Evolutionary conservation across 2,797 vertebrate species (phyloP), one percentile per base, ranked within the genome.

Genomic region (Miichthys miiuy): DNA sequence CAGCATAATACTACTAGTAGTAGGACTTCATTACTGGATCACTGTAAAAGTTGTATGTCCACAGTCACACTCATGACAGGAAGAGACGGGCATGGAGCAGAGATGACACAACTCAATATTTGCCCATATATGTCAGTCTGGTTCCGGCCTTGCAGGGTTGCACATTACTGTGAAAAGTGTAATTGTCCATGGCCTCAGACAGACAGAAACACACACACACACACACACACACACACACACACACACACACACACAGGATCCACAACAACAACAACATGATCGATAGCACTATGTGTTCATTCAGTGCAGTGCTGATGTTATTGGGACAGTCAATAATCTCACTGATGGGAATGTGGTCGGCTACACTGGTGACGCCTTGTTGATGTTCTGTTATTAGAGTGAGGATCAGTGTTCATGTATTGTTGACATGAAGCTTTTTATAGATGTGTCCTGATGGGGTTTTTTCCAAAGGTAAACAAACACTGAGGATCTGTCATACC

Each of bases 241-340:
- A 63, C 41, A 16, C 80, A 77, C 47, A 67, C 80, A 77, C 47
- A 67, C 71, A 77, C 71, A 82, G 75, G 34, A 38, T 38, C 34
- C 61, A 56, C 21, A 46, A 16, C 80, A 77, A 77, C 82, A 89
- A 83, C 85, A 88, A 52, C 44, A 50, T 69, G 80, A 89, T 94
- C 89, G 61, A 94, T 92, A 83, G 66, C 86, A 75, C 79, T 82
- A 80, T 82, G 85, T 88, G 90, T 87, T 84, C 79, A 83, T 79
- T 91, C 72, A 78, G 80, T 63, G 50, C 65, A 65, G 79, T 23
- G 75, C 80, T 80, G 86, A 84, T 88, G 86, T 80, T 86, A 77
- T 90, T 78, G 76, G 85, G 75, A 80, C 78, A 72, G 89, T 92
- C 92, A 79, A 90, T 93, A 89, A 86, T 75, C 58, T 50, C 50